Conservation (phyloP, 2,888 invertebrate genomes). For the Petrolisthes manimaculis region DNA sequence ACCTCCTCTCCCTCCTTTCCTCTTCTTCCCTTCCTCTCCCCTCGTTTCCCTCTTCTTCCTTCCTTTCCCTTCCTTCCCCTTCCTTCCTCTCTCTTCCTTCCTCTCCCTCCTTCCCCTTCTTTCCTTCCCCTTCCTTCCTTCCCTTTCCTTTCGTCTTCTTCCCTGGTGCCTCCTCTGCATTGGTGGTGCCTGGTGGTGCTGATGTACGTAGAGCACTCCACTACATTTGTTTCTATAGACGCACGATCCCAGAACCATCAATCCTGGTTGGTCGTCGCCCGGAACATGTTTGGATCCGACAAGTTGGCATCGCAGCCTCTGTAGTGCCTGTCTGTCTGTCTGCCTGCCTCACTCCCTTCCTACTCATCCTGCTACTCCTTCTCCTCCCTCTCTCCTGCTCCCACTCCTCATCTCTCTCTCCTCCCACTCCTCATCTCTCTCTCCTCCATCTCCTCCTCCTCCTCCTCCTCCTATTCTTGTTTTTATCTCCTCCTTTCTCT, state of each 20-base stretch:
- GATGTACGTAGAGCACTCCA: slow-evolving; percentile 18
- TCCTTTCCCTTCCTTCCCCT: slow-evolving; percentile 3
- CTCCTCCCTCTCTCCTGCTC: background rate
- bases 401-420: background rate
- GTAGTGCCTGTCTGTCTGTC: background rate
- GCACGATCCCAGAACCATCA: background rate
- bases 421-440: background rate
- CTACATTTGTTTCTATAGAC: slow-evolving; percentile 5
- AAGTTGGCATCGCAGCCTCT: background rate
- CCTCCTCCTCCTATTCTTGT: background rate
- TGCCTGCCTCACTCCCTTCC: background rate
- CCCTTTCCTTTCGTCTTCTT: too few relatives aligned
- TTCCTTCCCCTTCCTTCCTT: background rate
- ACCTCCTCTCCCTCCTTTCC: background rate
- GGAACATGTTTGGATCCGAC: background rate
- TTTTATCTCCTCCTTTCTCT: background rate
- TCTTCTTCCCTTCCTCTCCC: background rate
- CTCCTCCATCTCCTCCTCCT: background rate
- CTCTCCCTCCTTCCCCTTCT: background rate
- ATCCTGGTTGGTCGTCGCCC: background rate
- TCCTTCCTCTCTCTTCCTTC: background rate
- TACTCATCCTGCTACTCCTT: background rate
- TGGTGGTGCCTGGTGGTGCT: background rate
- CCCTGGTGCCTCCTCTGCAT: background rate
- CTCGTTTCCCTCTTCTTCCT: too few relatives aligned